These are phyloP conservation scores for Drosophila falleni DNA, from an alignment of 2,888 invertebrate genomes.

Conservation along the genomic window DNA sequence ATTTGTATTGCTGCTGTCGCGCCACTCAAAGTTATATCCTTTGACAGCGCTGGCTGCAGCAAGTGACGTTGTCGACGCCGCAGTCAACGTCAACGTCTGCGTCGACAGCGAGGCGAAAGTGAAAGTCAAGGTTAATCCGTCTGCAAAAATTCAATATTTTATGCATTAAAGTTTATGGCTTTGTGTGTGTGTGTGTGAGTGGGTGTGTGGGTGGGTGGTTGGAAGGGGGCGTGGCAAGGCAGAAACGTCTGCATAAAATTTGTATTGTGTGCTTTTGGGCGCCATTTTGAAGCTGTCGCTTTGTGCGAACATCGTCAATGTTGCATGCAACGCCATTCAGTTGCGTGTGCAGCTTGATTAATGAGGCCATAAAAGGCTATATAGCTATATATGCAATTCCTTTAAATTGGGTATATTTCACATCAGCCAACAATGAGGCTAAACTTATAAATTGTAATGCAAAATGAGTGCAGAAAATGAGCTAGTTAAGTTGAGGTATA, in stretches of 20 bases:
- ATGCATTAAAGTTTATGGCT: slow-evolving; percentile 83
- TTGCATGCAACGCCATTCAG: slow-evolving; percentile 52
- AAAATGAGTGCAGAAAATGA: neutral
- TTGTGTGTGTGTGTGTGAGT: neutral
- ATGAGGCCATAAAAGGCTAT: slow-evolving; percentile 34
- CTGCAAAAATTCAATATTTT: slow-evolving; percentile 84
- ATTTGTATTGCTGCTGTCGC: slow-evolving; percentile 80
- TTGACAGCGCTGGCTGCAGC: slow-evolving; percentile 81
- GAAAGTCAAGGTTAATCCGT: slow-evolving; percentile 86
- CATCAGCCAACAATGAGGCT: slow-evolving; percentile 11
- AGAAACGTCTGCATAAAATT: slow-evolving; percentile 54
- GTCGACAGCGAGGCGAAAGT: slow-evolving; percentile 77
- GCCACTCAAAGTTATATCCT: slow-evolving; percentile 81
- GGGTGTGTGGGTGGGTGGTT: slow-evolving; percentile 6
- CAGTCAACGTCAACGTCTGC: slow-evolving; percentile 21
- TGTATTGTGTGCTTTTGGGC: slow-evolving; percentile 75
- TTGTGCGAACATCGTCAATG: slow-evolving; percentile 39
- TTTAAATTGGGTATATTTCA: slow-evolving; percentile 29
- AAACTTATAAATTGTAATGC: slow-evolving; percentile 7
- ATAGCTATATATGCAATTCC: slow-evolving; percentile 36
- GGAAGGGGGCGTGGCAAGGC: slow-evolving; percentile 1
- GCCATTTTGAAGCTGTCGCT: slow-evolving; percentile 66
- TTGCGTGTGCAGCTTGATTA: slow-evolving; percentile 59
- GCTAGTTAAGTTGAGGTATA: slow-evolving; percentile 1
- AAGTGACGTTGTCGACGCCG: slow-evolving; percentile 31